Conservation (phyloP, 2,888 invertebrate species). For the Agonopterix subpropinquella region DNA sequence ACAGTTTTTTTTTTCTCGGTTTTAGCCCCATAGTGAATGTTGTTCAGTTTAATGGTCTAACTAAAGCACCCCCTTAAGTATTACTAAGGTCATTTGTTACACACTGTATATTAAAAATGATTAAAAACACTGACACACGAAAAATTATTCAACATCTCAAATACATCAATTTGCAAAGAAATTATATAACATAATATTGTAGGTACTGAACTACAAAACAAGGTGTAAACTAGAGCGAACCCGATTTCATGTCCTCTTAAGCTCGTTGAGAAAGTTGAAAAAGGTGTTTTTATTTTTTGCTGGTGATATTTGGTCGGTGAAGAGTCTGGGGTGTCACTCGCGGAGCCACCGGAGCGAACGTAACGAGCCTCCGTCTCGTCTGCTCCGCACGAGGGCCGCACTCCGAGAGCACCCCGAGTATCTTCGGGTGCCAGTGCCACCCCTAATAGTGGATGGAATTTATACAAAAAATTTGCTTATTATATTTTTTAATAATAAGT, state of each 20-base stretch:
- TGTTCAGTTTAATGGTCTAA: too few relatives aligned
- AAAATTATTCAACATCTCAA: background rate
- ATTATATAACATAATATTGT: background rate
- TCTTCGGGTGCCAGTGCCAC: conserved; percentile 13
- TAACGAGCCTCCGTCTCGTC: conserved; percentile 60
- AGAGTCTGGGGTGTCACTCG: conserved; percentile 36
- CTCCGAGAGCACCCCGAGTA: conserved; percentile 16
- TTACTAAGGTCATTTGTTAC: too few relatives aligned
- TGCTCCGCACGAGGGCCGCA: conserved; percentile 17
- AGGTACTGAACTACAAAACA: conserved; percentile 2
- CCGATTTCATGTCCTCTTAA: conserved; percentile 37
- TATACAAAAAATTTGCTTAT: too few relatives aligned
- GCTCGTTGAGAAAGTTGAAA: conserved; percentile 50
- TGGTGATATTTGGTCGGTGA: conserved; percentile 52
- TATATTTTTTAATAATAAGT: too few relatives aligned
- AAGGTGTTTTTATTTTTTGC: conserved; percentile 52
- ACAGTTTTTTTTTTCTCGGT: too few relatives aligned
- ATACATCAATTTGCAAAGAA: background rate
- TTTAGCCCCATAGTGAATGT: too few relatives aligned
- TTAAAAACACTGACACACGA: too few relatives aligned
- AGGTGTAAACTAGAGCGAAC: conserved; percentile 30
- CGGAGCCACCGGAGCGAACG: conserved; percentile 54
- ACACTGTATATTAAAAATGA: too few relatives aligned
- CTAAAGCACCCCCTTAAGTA: too few relatives aligned
- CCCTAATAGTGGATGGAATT: too few relatives aligned